Evolutionary conservation across 2,888 invertebrate genomes (phyloP), one percentile per base, ranked within the genome.

Genomic region (Hypomecis punctinalis): DNA sequence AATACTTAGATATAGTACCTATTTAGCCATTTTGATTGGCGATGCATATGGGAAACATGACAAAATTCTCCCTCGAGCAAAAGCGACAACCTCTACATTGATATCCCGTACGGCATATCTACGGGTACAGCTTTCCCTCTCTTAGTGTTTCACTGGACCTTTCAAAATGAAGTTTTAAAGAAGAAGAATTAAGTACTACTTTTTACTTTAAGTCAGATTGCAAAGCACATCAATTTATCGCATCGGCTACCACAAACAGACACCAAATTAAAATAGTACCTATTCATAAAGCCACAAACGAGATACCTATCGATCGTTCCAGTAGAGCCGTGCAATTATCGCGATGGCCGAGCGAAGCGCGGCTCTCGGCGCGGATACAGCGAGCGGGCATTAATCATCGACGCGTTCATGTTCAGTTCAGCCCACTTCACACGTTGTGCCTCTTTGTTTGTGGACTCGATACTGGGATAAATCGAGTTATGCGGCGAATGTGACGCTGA

Each of bases 351-450:
- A 58, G 37, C 52, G 23, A 57, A 52, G 56, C 46, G 55, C 51
- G 49, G 45, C 54, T 54, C 66, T 66, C 57, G 46, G 40, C 69
- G 55, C 49, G 48, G 66, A 62, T 61, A 69, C 64, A 66, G 56
- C 64, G 68, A 58, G 57, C 66, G 48, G 62, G 67, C 68, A 69
- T 72, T 69, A 72, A 72, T 72, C 72, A 70, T 67, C 67, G 66
- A 52, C 66, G 69, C 67, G 68, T 66, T 66, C 70, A 66, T 67
- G 68, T 66, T 66, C 70, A 66, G 64, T 68, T 66, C 70, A 66
- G 64, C 59, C 63, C 70, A 61, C 64, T 70, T 70, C 69, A 69
- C 72, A 64, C 66, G 68, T 59, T 42, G 57, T 13, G 36, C 46
- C 66, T 70, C 66, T 66, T 70, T 69, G 69, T 70, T 70, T 70